Conservation (phyloP, 2,888 invertebrate species). For the Pycnomerus fuliginosus region DNA sequence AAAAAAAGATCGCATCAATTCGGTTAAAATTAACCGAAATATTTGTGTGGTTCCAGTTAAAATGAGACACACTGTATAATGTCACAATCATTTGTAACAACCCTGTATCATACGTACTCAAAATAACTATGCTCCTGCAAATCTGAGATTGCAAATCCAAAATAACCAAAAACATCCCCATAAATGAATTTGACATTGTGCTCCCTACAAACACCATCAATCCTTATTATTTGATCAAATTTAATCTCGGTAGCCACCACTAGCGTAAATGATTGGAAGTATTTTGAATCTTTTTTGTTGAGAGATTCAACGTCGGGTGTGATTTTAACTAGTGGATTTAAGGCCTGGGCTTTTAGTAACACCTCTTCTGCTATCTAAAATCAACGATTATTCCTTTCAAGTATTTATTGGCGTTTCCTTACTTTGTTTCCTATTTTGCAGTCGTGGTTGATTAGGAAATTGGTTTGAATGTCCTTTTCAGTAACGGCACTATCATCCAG, state of each 20-base stretch:
- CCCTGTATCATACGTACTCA: constrained; percentile 60
- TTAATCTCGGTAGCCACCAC: constrained; percentile 78
- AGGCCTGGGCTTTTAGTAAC: constrained; percentile 70
- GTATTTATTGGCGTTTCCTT: too few relatives aligned
- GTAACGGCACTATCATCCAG: constrained; percentile 75
- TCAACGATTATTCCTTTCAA: constrained; percentile 36
- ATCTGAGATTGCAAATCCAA: constrained; percentile 90
- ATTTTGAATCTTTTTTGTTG: constrained; percentile 67
- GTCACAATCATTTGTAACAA: too few relatives aligned
- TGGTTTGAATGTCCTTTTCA: constrained; percentile 73
- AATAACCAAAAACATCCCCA: constrained; percentile 91
- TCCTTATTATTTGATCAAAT: constrained; percentile 68
- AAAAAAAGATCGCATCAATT: too few relatives aligned
- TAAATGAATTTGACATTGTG: constrained; percentile 80
- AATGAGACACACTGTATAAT: too few relatives aligned
- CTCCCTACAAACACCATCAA: constrained; percentile 75
- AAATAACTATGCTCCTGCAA: constrained; percentile 79
- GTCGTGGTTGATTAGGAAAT: constrained; percentile 77
- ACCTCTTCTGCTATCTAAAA: constrained; percentile 81
- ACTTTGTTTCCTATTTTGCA: constrained; percentile 73
- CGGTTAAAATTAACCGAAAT: too few relatives aligned
- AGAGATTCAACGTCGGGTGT: constrained; percentile 65
- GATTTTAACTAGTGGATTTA: constrained; percentile 94
- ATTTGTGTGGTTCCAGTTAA: too few relatives aligned
- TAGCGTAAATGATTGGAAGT: constrained; percentile 76